Evolutionary conservation across 2,113 vertebrate genomes (phyloP).

Genomic region (Embiotoca jacksoni): DNA sequence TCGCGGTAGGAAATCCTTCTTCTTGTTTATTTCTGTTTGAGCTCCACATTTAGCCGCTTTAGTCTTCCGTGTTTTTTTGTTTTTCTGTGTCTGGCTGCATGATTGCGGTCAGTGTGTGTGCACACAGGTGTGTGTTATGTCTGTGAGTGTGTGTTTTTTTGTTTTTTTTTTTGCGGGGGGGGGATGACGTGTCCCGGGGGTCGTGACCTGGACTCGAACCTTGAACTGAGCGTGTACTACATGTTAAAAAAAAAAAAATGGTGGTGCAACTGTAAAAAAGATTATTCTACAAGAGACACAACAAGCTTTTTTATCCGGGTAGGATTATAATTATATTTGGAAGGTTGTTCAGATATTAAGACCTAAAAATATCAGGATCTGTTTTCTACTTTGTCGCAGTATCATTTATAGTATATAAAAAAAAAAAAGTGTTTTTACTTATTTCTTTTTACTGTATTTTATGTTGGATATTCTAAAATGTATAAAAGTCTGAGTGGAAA

Average conservation of each 20-base stretch:
- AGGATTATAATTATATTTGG: neutral
- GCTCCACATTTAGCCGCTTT: neutral
- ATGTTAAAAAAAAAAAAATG: neutral
- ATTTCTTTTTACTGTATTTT: neutral
- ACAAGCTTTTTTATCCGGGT: neutral
- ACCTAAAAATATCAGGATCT: neutral
- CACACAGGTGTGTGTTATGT: constrained; percentile 9
- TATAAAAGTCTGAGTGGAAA: neutral
- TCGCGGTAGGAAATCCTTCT: constrained; percentile 68
- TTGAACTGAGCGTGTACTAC: constrained; percentile 6
- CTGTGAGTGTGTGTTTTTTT: neutral
- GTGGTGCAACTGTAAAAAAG: neutral
- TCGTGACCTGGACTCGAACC: constrained; percentile 30
- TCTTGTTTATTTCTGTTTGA: constrained; percentile 23
- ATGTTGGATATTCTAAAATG: neutral
- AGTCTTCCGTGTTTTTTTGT: neutral
- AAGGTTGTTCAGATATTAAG: neutral
- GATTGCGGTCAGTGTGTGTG: neutral
- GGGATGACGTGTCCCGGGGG: neutral
- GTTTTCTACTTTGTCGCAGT: no score
- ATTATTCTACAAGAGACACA: neutral
- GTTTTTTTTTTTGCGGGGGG: neutral
- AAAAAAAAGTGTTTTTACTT: neutral
- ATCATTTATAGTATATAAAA: neutral
- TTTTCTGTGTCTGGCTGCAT: neutral